Evolutionary conservation across 1,140 invertebrate genomes (phyloP).

Genomic region (Fopius arisanus): DNA sequence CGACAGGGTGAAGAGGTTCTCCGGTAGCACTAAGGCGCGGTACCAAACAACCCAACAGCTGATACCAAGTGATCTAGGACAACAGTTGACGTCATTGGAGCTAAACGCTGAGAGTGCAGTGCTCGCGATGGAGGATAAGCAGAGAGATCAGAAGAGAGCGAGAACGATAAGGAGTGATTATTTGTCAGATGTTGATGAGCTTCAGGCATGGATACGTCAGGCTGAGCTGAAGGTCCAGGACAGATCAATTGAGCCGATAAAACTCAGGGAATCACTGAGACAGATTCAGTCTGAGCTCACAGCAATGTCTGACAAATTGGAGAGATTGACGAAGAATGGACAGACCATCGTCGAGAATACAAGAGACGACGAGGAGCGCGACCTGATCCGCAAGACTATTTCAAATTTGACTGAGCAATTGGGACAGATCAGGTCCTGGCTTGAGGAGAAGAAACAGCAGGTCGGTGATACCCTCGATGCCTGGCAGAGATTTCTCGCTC

Average conservation of each 20-base stretch:
- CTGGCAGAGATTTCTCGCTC: slow-evolving; percentile 84
- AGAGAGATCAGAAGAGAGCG: slow-evolving; percentile 85
- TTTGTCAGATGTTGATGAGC: slow-evolving; percentile 77
- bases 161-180: slow-evolving; percentile 83
- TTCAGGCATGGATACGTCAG: slow-evolving; percentile 82
- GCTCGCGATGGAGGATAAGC: slow-evolving; percentile 85
- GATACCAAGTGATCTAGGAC: slow-evolving; percentile 77
- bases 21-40: slow-evolving; percentile 71
- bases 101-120: slow-evolving; percentile 80
- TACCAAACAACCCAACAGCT: slow-evolving; percentile 74
- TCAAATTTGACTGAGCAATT: slow-evolving; percentile 80
- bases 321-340: slow-evolving; percentile 79
- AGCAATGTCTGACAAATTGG: slow-evolving; percentile 77
- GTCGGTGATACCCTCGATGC: slow-evolving; percentile 88
- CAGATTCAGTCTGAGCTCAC: slow-evolving; percentile 79
- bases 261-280: slow-evolving; percentile 79
- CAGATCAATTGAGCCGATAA: slow-evolving; percentile 77
- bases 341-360: slow-evolving; percentile 81
- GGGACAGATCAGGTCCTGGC: slow-evolving; percentile 75
- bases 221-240: slow-evolving; percentile 86
- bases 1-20: slow-evolving; percentile 70
- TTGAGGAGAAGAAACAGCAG: slow-evolving; percentile 84
- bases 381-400: slow-evolving; percentile 78
- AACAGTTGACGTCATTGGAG: slow-evolving; percentile 79
- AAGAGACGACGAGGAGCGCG: slow-evolving; percentile 78